These are phyloP conservation scores for Hyles lineata DNA, from an alignment of 2,888 invertebrate species.

Conservation along the genomic window DNA sequence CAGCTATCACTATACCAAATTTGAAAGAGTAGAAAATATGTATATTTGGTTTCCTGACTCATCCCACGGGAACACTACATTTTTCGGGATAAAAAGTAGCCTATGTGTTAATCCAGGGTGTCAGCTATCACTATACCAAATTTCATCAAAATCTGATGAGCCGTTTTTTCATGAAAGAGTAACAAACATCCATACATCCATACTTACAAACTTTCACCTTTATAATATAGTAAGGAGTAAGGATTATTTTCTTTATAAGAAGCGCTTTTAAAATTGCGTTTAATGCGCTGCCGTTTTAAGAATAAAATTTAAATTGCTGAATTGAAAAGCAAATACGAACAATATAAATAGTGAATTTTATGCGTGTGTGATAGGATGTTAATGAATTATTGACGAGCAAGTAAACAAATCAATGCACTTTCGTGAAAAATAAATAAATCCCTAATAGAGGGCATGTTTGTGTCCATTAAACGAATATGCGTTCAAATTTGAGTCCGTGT, in stretches of 20 bases:
- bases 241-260: not conserved
- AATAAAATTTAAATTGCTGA: not conserved
- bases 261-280: not conserved
- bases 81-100: too few species aligned
- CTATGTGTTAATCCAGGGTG: too few species aligned
- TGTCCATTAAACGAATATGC: constrained; percentile 33
- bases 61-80: too few species aligned
- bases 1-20: too few species aligned
- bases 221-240: too few species aligned
- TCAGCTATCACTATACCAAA: too few species aligned
- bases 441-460: constrained; percentile 35
- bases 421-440: constrained; percentile 42
- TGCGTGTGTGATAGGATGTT: not conserved
- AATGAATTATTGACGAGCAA: constrained; percentile 2
- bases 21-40: too few species aligned
- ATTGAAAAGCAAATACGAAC: constrained; percentile 2
- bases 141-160: too few species aligned
- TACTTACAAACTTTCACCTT: too few species aligned
- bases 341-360: constrained; percentile 7
- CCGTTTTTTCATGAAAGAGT: too few species aligned
- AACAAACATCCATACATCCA: too few species aligned
- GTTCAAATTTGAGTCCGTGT: not conserved
- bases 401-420: constrained; percentile 35
- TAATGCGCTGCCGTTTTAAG: not conserved
- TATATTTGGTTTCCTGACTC: too few species aligned